phyloP scores from a whole-genome alignment of 2,113 vertebrate species.

The Lophochroa leadbeateri region DNA sequence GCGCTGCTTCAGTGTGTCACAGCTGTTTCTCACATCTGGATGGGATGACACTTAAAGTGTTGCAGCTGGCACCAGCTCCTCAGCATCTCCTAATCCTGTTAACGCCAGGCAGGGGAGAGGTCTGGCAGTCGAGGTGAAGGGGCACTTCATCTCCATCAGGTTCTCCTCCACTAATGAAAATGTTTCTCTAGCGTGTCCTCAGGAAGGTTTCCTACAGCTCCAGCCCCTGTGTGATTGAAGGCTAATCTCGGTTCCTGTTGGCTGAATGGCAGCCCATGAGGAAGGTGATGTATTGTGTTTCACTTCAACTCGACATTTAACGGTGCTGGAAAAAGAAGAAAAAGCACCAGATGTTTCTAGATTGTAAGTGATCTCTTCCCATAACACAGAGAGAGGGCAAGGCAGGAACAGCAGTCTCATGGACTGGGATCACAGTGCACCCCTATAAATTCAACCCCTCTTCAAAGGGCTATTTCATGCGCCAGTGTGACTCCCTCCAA shows the following conservation, averaged over 20 bases:
- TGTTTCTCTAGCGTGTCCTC: conserved; percentile 44
- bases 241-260: conserved; percentile 42
- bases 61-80: conserved; percentile 13
- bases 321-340: background rate
- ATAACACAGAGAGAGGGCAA: background rate
- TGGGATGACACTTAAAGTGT: background rate
- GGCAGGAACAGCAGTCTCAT: background rate
- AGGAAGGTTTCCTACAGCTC: conserved; percentile 10
- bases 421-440: accelerated
- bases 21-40: conserved; percentile 53
- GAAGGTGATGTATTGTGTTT: conserved; percentile 36
- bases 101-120: background rate
- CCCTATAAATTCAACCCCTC: background rate
- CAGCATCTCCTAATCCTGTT: background rate
- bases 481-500: background rate
- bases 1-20: background rate
- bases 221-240: conserved; percentile 29
- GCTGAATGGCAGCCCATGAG: conserved; percentile 24
- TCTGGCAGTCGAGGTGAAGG: background rate
- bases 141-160: conserved; percentile 44
- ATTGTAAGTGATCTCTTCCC: background rate
- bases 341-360: background rate
- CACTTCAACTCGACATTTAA: background rate
- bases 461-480: background rate
- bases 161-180: conserved; percentile 50